A percentile compares a stretch with the other conserved stretches of the same genome.
Evolutionary conservation across 2,888 invertebrate species (phyloP).

Genomic region (Dendrolimus houi): DNA sequence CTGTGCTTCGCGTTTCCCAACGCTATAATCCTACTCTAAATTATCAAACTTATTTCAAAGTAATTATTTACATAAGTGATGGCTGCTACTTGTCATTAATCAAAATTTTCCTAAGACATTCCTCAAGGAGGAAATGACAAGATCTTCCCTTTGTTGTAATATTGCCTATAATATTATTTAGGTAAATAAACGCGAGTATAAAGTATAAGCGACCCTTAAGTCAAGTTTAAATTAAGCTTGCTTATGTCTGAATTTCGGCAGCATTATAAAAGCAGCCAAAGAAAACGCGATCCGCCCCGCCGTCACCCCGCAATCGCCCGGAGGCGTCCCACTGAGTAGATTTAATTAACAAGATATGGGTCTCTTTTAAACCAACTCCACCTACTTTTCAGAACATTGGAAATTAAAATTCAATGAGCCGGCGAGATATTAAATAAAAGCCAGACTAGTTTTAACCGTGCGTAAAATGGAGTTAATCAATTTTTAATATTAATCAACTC

Average conservation of each 20-base stretch:
- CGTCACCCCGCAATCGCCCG: slow-evolving; percentile 21
- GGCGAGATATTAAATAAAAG: slow-evolving; percentile 51
- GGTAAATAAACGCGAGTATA: slow-evolving; percentile 39
- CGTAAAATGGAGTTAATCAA: slow-evolving; percentile 24
- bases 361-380: slow-evolving; percentile 67
- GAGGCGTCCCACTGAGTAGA: slow-evolving; percentile 65
- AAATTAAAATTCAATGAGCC: slow-evolving; percentile 67
- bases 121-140: slow-evolving; percentile 18
- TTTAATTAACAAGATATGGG: slow-evolving; percentile 76
- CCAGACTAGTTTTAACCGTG: slow-evolving; percentile 34
- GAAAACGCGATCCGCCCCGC: slow-evolving; percentile 37
- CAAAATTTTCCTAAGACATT: slow-evolving; percentile 11
- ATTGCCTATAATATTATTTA: slow-evolving; percentile 27
- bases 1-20: neutral
- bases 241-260: slow-evolving; percentile 65
- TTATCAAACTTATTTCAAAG: neutral
- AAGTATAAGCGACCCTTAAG: slow-evolving; percentile 44
- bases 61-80: slow-evolving; percentile 7
- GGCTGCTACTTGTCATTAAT: slow-evolving; percentile 7
- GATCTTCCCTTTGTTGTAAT: slow-evolving; percentile 30
- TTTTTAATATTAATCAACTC: slow-evolving; percentile 25
- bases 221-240: slow-evolving; percentile 67
- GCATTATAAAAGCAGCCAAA: slow-evolving; percentile 49
- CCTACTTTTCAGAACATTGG: slow-evolving; percentile 65
- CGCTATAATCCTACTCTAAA: neutral